Evolutionary conservation across 2,797 vertebrate species (phyloP).

Genomic region (Channa striata): DNA sequence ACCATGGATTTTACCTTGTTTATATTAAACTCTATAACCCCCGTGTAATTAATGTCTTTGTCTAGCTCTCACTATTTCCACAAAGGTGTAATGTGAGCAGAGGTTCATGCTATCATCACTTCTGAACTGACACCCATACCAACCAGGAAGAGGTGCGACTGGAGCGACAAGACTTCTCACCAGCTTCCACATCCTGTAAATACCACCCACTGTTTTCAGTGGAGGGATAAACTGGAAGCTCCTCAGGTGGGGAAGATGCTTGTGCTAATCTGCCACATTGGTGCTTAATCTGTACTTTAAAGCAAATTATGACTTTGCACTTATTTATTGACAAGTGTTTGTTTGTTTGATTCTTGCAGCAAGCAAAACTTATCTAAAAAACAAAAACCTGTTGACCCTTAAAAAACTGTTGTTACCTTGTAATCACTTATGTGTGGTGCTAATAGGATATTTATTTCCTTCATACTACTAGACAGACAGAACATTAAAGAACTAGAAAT

Average conservation of each 20-base stretch:
- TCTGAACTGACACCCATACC: constrained; percentile 22
- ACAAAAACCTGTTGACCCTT: background rate
- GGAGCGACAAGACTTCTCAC: constrained; percentile 23
- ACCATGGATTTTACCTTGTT: background rate
- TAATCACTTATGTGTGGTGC: background rate
- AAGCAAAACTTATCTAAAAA: background rate
- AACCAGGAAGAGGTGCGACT: constrained; percentile 9
- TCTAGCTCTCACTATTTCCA: background rate
- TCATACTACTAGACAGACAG: background rate
- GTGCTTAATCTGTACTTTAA: background rate
- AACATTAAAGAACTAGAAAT: background rate
- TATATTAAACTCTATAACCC: background rate
- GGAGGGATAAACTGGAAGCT: background rate
- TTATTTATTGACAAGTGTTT: background rate
- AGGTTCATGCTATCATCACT: constrained; percentile 28
- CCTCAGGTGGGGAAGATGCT: background rate
- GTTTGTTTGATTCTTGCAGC: background rate
- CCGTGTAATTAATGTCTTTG: background rate
- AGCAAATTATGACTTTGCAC: background rate
- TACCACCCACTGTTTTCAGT: background rate
- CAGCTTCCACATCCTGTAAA: constrained; percentile 32
- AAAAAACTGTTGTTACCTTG: background rate
- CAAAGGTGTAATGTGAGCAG: constrained; percentile 20
- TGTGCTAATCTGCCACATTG: background rate
- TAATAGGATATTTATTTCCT: background rate